phyloP scores from a whole-genome alignment of 2,113 vertebrate species.

The Corapipo altera region DNA sequence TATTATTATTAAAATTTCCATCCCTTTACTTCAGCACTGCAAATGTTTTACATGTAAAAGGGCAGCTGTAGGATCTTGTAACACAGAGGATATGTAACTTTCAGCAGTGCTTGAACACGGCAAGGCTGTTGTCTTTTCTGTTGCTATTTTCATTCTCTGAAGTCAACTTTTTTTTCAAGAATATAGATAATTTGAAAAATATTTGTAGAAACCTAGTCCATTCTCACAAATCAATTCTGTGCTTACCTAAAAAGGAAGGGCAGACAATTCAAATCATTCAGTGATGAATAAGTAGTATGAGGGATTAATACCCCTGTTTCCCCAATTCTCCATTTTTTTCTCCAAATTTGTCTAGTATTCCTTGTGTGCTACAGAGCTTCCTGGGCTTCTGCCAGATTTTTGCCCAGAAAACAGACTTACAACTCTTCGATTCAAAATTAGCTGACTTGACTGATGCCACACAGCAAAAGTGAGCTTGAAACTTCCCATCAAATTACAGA shows the following conservation, averaged over 20 bases:
- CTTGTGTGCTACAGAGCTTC: neutral
- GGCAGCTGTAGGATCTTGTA: neutral
- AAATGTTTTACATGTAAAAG: neutral
- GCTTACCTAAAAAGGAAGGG: neutral
- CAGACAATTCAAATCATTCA: neutral
- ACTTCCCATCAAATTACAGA: neutral
- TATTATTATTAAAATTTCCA: conserved; percentile 29
- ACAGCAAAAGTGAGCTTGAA: neutral
- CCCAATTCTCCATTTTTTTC: neutral
- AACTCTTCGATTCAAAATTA: neutral
- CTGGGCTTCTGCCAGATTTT: neutral
- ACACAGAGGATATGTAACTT: neutral
- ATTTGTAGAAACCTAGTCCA: neutral
- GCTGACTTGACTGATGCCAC: neutral
- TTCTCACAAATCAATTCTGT: neutral
- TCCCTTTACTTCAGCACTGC: neutral
- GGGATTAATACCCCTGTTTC: neutral
- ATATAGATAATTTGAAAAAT: neutral
- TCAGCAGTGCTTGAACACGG: neutral
- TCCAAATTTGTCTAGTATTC: neutral
- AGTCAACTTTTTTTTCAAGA: neutral
- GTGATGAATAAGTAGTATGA: neutral
- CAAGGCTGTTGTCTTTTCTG: neutral
- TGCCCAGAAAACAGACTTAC: neutral
- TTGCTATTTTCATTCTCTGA: neutral